Conservation (phyloP, 1,140 invertebrate genomes). For the Trichonephila inaurata region DNA sequence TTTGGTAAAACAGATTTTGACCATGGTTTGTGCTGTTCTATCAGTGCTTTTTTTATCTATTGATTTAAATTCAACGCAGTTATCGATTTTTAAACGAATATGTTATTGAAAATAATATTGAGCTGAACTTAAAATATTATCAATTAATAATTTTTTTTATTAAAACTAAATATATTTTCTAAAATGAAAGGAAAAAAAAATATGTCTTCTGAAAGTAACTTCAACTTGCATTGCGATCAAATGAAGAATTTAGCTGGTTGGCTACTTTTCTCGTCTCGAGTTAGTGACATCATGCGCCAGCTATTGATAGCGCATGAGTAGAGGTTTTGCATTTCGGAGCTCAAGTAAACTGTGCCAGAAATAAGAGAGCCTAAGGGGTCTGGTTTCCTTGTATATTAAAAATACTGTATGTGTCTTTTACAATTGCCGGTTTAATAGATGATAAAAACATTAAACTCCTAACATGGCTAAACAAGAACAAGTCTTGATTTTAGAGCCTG, state of each 20-base stretch:
- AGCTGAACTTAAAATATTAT: too few relatives aligned
- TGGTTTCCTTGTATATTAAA: slow-evolving; percentile 50
- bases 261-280: slow-evolving; percentile 38
- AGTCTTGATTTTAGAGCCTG: slow-evolving; percentile 81
- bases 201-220: background rate
- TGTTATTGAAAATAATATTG: too few relatives aligned
- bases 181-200: too few relatives aligned
- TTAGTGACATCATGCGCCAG: slow-evolving; percentile 76
- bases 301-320: slow-evolving; percentile 76
- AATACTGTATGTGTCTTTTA: slow-evolving; percentile 57
- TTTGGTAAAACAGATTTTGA: too few relatives aligned
- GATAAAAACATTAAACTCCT: slow-evolving; percentile 51
- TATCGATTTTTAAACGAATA: too few relatives aligned
- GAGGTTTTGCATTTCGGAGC: slow-evolving; percentile 74
- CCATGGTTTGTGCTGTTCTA: too few relatives aligned
- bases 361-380: slow-evolving; percentile 69
- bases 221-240: slow-evolving; percentile 32
- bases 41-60: too few relatives aligned
- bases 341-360: slow-evolving; percentile 76
- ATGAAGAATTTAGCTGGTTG: slow-evolving; percentile 56
- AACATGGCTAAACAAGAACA: slow-evolving; percentile 79
- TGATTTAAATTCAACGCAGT: too few relatives aligned
- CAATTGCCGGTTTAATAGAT: slow-evolving; percentile 42
- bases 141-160: too few relatives aligned
- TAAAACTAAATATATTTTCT: too few relatives aligned